Evolutionary conservation across 2,888 invertebrate species (phyloP), one percentile per base, ranked within the genome.

Genomic region (Fissipunctia ypsillon): DNA sequence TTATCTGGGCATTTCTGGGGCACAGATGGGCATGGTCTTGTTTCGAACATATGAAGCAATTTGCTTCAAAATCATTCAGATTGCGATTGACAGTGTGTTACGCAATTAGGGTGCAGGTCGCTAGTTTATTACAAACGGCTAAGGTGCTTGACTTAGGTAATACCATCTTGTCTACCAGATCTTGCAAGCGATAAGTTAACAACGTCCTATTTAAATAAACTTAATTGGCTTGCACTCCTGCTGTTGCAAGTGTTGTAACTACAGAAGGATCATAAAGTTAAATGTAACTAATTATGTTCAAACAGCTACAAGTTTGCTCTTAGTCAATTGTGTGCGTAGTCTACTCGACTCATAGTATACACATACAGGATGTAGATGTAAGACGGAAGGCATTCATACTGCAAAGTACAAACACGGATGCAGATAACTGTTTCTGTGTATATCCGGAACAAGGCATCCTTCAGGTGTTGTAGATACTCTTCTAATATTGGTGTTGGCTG

Each of bases 211-310:
- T 69, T 31, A 45, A 69, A 71, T 50, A 12, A 31, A 52, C 41
- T 43, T 76, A 81, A 81, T 76, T 81, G 45, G 4, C 43, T 65
- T 57, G 4, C 28, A 81, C 38, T 82, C 35, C 56, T 22, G 48
- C 48, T 22, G 38, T 38, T 22, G 48, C 22, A 48, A 22, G 22
- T 48, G 48, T 22, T 45, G 16, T 35, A 35, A 63, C n/a, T 57
- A 14, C 45, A 31, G 43, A 54, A 65, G n/a, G 50, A 54, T n/a
- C 64, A 60, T 76, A 60, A 45, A 66, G n/a, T 50, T 78, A 65
- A 78, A 43, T 76, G 64, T 65, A 41, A 50, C 25, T 76, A 76
- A 81, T 81, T 81, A 76, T 69, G 77, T 69, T 14, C n/a, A 69
- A 76, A 65, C 69, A 81, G 28, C 3, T 48, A 31, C 43, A 50